Percentiles rank a stretch among this genome's conserved stretches.
phyloP scores from a whole-genome alignment of 2,888 invertebrate species.

The Agrotis ipsilon region DNA sequence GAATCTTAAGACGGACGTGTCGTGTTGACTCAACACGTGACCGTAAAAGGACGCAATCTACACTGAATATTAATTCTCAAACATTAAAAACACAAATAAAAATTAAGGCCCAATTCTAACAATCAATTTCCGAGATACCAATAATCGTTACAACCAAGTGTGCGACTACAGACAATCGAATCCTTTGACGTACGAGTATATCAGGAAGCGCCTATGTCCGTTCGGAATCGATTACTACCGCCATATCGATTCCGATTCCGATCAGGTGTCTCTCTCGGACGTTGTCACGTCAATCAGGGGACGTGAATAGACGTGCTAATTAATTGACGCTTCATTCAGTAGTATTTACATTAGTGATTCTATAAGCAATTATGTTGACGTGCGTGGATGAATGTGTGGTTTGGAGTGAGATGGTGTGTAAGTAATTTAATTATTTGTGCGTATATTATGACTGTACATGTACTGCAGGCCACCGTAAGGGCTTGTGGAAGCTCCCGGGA shows the following conservation, averaged over 20 bases:
- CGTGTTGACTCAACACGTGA: too few relatives aligned
- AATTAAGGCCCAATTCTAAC: slow-evolving; percentile 1
- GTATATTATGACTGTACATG: too few relatives aligned
- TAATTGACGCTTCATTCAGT: slow-evolving; percentile 66
- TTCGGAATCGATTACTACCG: slow-evolving; percentile 45
- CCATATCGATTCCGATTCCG: slow-evolving; percentile 59
- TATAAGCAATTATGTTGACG: slow-evolving; percentile 40
- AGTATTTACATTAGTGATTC: slow-evolving; percentile 62
- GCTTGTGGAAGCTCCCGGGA: too few relatives aligned
- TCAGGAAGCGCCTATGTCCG: slow-evolving; percentile 40
- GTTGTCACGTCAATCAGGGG: slow-evolving; percentile 66
- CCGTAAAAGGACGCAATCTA: background rate
- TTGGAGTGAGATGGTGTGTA: background rate
- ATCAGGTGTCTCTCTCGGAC: slow-evolving; percentile 63
- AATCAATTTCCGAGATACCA: slow-evolving; percentile 4
- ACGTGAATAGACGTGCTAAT: slow-evolving; percentile 67
- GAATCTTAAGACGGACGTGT: too few relatives aligned
- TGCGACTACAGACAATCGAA: slow-evolving; percentile 10
- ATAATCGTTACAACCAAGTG: slow-evolving; percentile 31
- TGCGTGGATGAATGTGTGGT: slow-evolving; percentile 1
- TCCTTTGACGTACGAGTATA: slow-evolving; percentile 31
- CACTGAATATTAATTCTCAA: background rate
- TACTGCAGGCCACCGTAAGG: too few relatives aligned
- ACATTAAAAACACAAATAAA: slow-evolving; percentile 18
- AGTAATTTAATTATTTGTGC: background rate